Evolutionary conservation across 2,113 vertebrate species (phyloP).

Genomic region (Pantherophis guttatus): DNA sequence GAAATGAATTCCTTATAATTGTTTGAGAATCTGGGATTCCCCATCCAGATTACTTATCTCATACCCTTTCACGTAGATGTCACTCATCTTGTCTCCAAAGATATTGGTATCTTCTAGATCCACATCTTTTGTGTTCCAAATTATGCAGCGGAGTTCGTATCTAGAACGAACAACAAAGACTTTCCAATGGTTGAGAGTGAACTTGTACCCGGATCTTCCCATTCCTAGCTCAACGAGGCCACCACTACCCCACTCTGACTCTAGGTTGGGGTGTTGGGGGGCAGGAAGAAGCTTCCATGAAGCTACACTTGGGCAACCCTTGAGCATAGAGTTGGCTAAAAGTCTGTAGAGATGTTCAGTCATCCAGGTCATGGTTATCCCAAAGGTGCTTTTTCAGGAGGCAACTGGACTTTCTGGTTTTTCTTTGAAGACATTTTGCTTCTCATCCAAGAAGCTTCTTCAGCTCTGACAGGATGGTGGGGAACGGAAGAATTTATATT

Average conservation of each 20-base stretch:
- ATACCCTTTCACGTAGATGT: constrained; percentile 74
- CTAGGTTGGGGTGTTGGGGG: background rate
- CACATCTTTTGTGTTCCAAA: constrained; percentile 60
- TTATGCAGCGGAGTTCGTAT: constrained; percentile 62
- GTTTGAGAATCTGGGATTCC: background rate
- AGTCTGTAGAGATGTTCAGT: too few relatives aligned
- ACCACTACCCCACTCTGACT: background rate
- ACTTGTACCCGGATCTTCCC: background rate
- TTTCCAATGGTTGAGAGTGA: background rate
- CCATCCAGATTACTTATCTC: too few relatives aligned
- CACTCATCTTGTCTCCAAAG: constrained; percentile 58
- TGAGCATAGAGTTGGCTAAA: background rate
- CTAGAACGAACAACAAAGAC: constrained; percentile 30
- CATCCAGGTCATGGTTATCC: too few relatives aligned
- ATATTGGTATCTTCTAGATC: constrained; percentile 54
- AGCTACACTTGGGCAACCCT: background rate
- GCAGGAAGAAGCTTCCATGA: background rate
- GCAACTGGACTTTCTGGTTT: too few relatives aligned
- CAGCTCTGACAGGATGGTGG: too few relatives aligned
- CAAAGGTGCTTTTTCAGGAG: too few relatives aligned
- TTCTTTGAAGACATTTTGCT: too few relatives aligned
- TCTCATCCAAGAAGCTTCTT: too few relatives aligned
- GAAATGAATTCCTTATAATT: background rate
- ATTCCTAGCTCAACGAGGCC: background rate
- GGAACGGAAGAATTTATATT: too few relatives aligned